Conservation (phyloP, 1,140 invertebrate species). For the Hylyphantes graminicola region DNA sequence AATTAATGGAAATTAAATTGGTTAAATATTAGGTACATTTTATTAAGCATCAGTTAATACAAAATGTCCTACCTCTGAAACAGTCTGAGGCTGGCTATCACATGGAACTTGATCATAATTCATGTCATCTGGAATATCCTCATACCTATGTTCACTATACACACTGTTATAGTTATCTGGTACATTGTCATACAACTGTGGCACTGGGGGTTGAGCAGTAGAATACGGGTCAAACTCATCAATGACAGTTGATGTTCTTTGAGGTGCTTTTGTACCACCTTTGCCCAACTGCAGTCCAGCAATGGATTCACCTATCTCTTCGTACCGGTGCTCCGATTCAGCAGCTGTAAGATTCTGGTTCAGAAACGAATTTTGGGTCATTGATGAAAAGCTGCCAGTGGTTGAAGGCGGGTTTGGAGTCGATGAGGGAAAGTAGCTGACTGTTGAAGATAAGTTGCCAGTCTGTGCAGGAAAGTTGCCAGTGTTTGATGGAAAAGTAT, state of each 20-base stretch:
- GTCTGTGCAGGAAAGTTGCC: too few relatives aligned
- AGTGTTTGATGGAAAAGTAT: too few relatives aligned
- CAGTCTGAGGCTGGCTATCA: neutral
- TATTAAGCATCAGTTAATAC: neutral
- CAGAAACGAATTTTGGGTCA: neutral
- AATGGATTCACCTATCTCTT: slow-evolving; percentile 43
- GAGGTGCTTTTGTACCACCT: neutral
- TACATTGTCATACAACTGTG: slow-evolving; percentile 52
- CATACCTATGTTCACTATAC: slow-evolving; percentile 49
- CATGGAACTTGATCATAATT: slow-evolving; percentile 24
- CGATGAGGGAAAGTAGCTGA: too few relatives aligned
- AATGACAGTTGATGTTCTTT: neutral
- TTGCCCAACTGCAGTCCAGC: neutral
- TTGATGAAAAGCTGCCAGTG: neutral
- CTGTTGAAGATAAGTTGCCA: too few relatives aligned
- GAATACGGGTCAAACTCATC: slow-evolving; percentile 58
- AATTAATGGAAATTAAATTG: too few relatives aligned
- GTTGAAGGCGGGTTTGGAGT: too few relatives aligned
- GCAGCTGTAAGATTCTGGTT: slow-evolving; percentile 1
- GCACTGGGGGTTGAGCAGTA: neutral
- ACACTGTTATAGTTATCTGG: slow-evolving; percentile 23
- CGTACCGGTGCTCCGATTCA: slow-evolving; percentile 49
- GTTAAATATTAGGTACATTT: too few relatives aligned
- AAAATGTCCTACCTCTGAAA: slow-evolving; percentile 7
- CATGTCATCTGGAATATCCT: slow-evolving; percentile 51